A percentile compares a stretch with the other conserved stretches of the same genome.
Conservation (phyloP, 1,140 invertebrate genomes). For the Pachypeltis micranthus region DNA sequence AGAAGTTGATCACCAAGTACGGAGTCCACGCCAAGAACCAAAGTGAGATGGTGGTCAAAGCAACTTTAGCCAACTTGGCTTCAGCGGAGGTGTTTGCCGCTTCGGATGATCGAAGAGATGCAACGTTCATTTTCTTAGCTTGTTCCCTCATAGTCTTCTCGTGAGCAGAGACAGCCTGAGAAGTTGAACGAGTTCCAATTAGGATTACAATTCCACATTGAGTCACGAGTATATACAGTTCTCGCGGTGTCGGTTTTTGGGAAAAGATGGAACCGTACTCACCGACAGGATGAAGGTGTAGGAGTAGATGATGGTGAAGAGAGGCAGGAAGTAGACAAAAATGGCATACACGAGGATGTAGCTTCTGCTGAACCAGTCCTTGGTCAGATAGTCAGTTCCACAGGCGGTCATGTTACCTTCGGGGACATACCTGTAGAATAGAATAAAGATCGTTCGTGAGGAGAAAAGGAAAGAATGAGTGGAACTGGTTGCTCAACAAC, state of each 20-base stretch:
- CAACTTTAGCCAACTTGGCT: slow-evolving; percentile 65
- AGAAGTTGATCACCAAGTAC: slow-evolving; percentile 64
- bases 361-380: slow-evolving; percentile 48
- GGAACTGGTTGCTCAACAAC: too few relatives aligned
- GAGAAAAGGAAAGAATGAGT: too few relatives aligned
- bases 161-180: slow-evolving; percentile 58
- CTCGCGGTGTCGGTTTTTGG: too few relatives aligned
- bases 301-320: slow-evolving; percentile 59
- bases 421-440: slow-evolving; percentile 55
- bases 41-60: slow-evolving; percentile 64
- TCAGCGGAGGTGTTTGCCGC: slow-evolving; percentile 54
- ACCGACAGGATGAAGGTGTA: slow-evolving; percentile 67
- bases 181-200: neutral
- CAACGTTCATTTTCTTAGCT: slow-evolving; percentile 76
- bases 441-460: too few relatives aligned
- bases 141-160: slow-evolving; percentile 71
- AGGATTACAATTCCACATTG: neutral
- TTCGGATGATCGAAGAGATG: slow-evolving; percentile 57
- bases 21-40: slow-evolving; percentile 80
- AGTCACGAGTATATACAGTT: too few relatives aligned
- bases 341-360: slow-evolving; percentile 58
- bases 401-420: slow-evolving; percentile 78
- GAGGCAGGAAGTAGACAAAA: slow-evolving; percentile 59
- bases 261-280: too few relatives aligned
- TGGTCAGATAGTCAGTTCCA: slow-evolving; percentile 67